A percentile compares a stretch with the other conserved stretches of the same genome.
phyloP scores from a whole-genome alignment of 1,140 invertebrate genomes.

The Agraylea sexmaculata region DNA sequence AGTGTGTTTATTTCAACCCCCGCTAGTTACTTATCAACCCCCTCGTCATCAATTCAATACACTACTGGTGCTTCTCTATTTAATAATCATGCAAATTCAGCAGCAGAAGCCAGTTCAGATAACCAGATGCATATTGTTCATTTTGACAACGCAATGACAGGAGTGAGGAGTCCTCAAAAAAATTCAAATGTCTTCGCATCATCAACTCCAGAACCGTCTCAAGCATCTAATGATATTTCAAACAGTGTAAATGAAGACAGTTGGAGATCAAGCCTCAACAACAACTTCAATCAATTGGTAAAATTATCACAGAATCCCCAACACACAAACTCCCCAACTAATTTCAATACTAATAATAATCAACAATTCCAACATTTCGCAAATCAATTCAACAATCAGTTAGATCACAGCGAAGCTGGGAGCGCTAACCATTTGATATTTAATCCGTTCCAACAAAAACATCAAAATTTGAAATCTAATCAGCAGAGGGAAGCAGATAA shows the following conservation, averaged over 20 bases:
- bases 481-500: conserved; percentile 22
- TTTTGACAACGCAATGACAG: conserved; percentile 34
- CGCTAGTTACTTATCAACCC: no score
- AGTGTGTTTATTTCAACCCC: conserved; percentile 27
- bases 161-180: conserved; percentile 25
- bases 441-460: conserved; percentile 13
- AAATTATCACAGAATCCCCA: background rate
- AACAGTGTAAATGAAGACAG: conserved; percentile 9
- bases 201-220: conserved; percentile 10
- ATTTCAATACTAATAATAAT: conserved; percentile 9
- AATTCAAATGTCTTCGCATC: conserved; percentile 7
- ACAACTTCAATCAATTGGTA: background rate
- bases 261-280: conserved; percentile 5
- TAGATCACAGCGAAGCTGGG: conserved; percentile 11
- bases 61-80: conserved; percentile 12
- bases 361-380: conserved; percentile 1
- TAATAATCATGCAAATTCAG: conserved; percentile 5
- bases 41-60: conserved; percentile 14
- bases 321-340: conserved; percentile 4
- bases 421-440: conserved; percentile 16
- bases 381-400: conserved; percentile 11
- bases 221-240: conserved; percentile 6
- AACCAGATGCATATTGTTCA: conserved; percentile 36
- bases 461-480: conserved; percentile 24
- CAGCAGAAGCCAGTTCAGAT: conserved; percentile 14